Base-by-base conservation (phyloP, 92 coral and sea anemone genomes). In the Heliopora coerulea region DNA sequence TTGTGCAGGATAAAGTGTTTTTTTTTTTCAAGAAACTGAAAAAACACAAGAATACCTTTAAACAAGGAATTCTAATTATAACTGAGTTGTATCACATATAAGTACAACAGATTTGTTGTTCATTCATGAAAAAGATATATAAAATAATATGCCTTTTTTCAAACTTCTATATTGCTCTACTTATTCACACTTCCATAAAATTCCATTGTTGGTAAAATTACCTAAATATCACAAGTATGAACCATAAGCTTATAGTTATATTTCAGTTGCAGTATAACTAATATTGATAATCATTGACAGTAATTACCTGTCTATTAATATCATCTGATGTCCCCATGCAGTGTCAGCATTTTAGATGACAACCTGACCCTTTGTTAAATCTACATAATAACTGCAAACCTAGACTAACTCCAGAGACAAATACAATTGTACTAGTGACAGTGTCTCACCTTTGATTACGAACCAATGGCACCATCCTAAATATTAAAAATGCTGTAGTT, bases 281-380 rank as follows among this genome's bases (percentile, higher is more conserved):
- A 37, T 37, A 4, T 4, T 37, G 11, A 4, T 4, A 4, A 11
- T 37, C 4, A 4, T 37, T 37, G 11, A 4, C 42, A 37, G 11
- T 37, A 4, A 37, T 11, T 61, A 73, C 79, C 84, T 56, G 58
- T 15, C 61, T 59, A 60, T 76, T 67, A 58, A 80, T 75, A 68
- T 80, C 84, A 42, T 80, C 54, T 60, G 80, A 33, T 61, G 35
- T 62, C 34, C 85, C 73, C 49, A 73, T 80, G 25, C 73, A 80
- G 52, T 72, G 80, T 21, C 85, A n/a, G 78, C 85, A 80, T 59
- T 80, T 73, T n/a, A 80, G 68, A 42, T 67, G 73, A 1, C 80
- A 63, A 49, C 63, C 59, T 61, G 73, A 37, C 15, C 79, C 85
- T 41, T 59, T 58, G 30, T 80, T 73, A 64, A 80, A 80, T 15